Evolutionary conservation across 2,888 invertebrate genomes (phyloP), one percentile per base, ranked within the genome.

Genomic region (Strigamia transsilvanica): DNA sequence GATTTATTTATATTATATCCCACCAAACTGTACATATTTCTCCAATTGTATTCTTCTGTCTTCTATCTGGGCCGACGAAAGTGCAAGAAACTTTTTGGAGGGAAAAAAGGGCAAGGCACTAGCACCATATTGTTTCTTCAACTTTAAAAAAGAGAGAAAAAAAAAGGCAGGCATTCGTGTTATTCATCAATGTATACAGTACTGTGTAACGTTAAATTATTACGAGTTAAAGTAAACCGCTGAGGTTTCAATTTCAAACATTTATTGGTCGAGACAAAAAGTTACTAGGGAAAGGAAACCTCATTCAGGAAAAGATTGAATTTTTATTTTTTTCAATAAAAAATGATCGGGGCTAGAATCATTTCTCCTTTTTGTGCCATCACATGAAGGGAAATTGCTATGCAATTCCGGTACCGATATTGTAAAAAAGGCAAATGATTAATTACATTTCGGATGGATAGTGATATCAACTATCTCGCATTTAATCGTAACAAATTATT

Each of bases 11-110:
- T 78, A 27, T n/a, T 32, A 23, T 46, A 23, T 87, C 91, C 89
- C 88, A 95, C 95, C 91, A 85, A 94, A 91, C 90, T 98, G 98
- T 86, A 99, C 93, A 88, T 97, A 99, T 89, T 97, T 95, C 89
- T 98, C 97, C 86, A 99, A 89, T 83, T 92, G 91, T 51, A 92
- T 88, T 86, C 98, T 91, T 85, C 99, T 90, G 86, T 97, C 95
- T 87, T 98, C 97, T 83, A 97, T 89, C 88, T 98, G 97, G 84
- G 91, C 91, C 83, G 91, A 91, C 21, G 96, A 94, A 81, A 98
- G 90, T 6, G 89, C 87, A 82, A 94, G 92, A 83, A 98, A 92
- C 87, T 95, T 96, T 89, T 98, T 98, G 0, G 97, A 96, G 83
- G 98, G 98, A 90, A 98, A 98, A 84, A 91, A 90, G 83, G 96